phyloP scores from a whole-genome alignment of 2,113 vertebrate species.

The Carettochelys insculpta region DNA sequence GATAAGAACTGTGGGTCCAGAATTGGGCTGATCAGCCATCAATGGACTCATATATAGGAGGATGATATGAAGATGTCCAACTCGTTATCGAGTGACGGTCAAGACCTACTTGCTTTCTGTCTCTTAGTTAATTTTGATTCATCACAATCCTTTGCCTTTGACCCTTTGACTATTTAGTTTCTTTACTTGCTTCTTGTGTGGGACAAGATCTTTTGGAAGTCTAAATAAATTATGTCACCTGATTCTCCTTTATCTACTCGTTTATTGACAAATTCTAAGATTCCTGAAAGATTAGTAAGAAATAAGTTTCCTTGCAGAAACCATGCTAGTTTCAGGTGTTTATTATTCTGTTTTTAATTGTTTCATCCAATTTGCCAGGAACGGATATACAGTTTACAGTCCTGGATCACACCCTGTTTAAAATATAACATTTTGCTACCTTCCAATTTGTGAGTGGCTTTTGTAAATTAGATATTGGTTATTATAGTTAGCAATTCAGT shows the following conservation, averaged over 20 bases:
- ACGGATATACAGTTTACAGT: background rate
- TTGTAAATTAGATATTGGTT: background rate
- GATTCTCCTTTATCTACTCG: background rate
- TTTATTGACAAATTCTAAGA: background rate
- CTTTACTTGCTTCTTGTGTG: background rate
- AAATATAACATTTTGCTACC: background rate
- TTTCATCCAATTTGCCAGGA: background rate
- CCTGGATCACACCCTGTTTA: background rate
- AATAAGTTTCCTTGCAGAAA: background rate
- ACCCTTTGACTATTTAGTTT: background rate
- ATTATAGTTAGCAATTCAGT: background rate
- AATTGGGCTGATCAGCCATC: no score
- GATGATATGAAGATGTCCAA: no score
- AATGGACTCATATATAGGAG: no score
- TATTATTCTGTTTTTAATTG: background rate
- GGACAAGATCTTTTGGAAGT: background rate
- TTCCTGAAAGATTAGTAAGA: background rate
- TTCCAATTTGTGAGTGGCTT: background rate
- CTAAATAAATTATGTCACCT: no score
- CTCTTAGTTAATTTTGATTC: rapidly evolving
- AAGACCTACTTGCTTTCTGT: no score
- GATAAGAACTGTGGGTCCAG: no score
- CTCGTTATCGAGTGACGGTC: no score
- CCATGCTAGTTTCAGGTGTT: background rate
- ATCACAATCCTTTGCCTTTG: background rate